Evolutionary conservation across 2,113 vertebrate species (phyloP), one percentile per base, ranked within the genome.

Genomic region (Otus sunia): DNA sequence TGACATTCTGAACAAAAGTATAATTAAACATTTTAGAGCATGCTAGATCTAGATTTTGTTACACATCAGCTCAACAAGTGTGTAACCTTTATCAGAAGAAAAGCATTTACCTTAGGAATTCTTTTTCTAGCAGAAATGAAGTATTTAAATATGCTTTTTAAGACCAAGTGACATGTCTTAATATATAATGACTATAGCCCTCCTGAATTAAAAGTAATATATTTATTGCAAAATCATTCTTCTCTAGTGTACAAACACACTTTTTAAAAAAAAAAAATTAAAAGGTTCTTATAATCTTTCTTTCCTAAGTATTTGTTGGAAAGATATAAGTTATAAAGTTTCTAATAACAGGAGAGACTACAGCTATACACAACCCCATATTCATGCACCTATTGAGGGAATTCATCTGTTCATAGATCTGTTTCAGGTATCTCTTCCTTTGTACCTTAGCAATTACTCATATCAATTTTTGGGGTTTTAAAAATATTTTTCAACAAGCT

Each of bases 371-470:
- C 20, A 5, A 5, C 3, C 4, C 10, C 10, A 11, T 1, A 14
- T 6, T 1, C 36, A 32, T 3, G 4, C 8, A 71, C 2, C 22
- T 23, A 29, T 0, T 30, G 32, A 67, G 8, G 18, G n/a, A 88
- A 82, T 75, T 55, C 0, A 26, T 67, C 43, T 58, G 3, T 71
- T 88, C 66, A 66, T 25, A 49, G 23, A 30, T 71, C 39, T 59
- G 7, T 82, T 69, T 67, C 37, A 41, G 9, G 5, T 73, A 27
- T 55, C 4, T 63, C n/a, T 80, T 90, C 14, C 19, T 81, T 1
- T 0, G 5, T 56, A 39, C 9, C 25, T 83, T 67, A 39, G 27
- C 22, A 90, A 73, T 72, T 69, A 50, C 6, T n/a, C 2, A 4
- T 43, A 26, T 8, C 10, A 73, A 4, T 14, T 47, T 29, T 7